Evolutionary conservation across 1,140 invertebrate species (phyloP), one percentile per base, ranked within the genome.

Genomic region (Cydia pomonella): DNA sequence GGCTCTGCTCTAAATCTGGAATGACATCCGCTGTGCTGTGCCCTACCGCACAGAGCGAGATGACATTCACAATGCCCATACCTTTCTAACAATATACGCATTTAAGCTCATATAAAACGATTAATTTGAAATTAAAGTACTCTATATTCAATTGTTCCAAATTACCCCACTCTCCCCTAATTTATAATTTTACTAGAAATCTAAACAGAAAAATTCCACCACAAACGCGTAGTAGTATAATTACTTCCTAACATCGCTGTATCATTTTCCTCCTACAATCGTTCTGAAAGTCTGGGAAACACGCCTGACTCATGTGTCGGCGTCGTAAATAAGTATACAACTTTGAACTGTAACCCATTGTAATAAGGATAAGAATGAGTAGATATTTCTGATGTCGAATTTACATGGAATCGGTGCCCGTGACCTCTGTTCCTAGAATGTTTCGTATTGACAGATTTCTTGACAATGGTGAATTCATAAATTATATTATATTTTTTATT

Each of bases 231-330:
- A 59, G 53, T 59, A 59, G 21, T 3, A 23, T 59, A 59, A 59
- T 59, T 59, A 23, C 53, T 59, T 59, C 53, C 53, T 59, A 59
- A 59, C 53, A 59, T 23, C 9, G 21, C 53, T 53, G 44, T 47
- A 59, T 59, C 53, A 59, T 59, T 59, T 59, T 59, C 53, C 53
- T 59, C 53, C 53, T 59, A 59, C 53, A 10, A 59, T 59, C 53
- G 5, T 53, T 53, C 53, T 59, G 53, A 59, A 59, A 59, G 53
- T 59, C 53, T 59, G 53, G 53, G 53, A 59, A 59, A 59, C 21
- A 59, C 47, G n/a, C 6, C 53, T 59, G 53, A 59, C 53, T 59
- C 53, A 59, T 12, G 16, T 3, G 44, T 21, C 53, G 1, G 53
- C 53, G 4, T 59, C n/a, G 9, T 21, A 10, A 59, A 59, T 21